phyloP scores from a whole-genome alignment of 2,113 vertebrate genomes.

The Melanocharis versteri region DNA sequence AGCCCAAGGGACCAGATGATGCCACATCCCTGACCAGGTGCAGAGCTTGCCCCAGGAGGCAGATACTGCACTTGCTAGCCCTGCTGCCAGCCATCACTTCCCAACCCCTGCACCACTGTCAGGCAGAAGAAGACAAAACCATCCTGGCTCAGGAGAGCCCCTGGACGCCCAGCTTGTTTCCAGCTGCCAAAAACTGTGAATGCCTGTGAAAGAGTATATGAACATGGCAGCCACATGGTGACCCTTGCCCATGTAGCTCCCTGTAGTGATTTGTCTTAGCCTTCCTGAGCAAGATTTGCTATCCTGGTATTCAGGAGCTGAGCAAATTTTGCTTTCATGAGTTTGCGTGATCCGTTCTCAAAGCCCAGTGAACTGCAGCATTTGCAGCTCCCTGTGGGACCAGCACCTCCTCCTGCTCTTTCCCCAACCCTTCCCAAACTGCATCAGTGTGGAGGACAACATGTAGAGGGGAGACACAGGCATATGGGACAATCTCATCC shows the following conservation, averaged over 20 bases:
- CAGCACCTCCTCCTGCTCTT: neutral
- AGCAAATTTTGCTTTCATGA: neutral
- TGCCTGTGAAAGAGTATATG: neutral
- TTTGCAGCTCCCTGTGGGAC: neutral
- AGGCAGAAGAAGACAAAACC: neutral
- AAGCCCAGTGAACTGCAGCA: neutral
- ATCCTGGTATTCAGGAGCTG: neutral
- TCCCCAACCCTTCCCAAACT: neutral
- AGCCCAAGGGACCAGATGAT: neutral
- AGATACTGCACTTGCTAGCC: neutral
- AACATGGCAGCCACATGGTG: neutral
- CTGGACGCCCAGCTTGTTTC: neutral
- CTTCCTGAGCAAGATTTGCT: neutral
- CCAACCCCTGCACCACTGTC: rapidly evolving
- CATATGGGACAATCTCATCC: neutral
- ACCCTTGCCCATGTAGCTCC: neutral
- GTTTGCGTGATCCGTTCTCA: neutral
- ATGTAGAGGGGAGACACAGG: rapidly evolving
- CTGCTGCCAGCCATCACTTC: neutral
- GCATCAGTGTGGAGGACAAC: neutral
- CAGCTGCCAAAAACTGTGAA: neutral
- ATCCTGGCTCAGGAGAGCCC: neutral
- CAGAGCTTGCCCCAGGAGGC: neutral
- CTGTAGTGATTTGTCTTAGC: neutral
- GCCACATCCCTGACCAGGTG: neutral